Conservation (phyloP, 2,888 invertebrate species). For the Leucoptera coffeella region DNA sequence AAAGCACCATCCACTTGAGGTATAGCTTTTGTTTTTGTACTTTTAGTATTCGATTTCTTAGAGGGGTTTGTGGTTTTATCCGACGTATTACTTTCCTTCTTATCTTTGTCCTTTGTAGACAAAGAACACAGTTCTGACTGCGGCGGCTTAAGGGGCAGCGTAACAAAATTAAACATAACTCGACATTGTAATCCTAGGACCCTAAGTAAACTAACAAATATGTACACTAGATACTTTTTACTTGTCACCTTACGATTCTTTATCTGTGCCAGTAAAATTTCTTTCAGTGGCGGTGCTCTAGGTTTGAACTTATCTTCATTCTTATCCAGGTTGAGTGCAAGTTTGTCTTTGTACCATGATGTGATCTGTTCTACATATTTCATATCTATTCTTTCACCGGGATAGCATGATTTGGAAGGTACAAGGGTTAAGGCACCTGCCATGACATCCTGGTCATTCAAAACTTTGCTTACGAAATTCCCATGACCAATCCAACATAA, state of each 20-base stretch:
- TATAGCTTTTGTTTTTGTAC: slow-evolving; percentile 15
- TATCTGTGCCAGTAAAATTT: slow-evolving; percentile 52
- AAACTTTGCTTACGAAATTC: slow-evolving; percentile 61
- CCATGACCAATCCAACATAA: slow-evolving; percentile 79
- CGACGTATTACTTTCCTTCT: slow-evolving; percentile 1
- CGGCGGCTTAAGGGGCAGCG: slow-evolving; percentile 65
- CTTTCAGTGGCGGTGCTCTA: slow-evolving; percentile 35
- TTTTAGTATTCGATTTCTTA: slow-evolving; percentile 4
- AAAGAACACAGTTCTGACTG: slow-evolving; percentile 58
- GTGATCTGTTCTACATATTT: slow-evolving; percentile 72
- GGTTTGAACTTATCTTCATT: slow-evolving; percentile 43
- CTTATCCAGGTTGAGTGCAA: slow-evolving; percentile 52
- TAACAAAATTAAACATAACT: slow-evolving; percentile 73
- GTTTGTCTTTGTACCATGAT: slow-evolving; percentile 66
- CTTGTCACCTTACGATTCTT: slow-evolving; percentile 54
- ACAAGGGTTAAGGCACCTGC: slow-evolving; percentile 65
- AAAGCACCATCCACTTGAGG: slow-evolving; percentile 53
- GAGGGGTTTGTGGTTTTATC: not conserved
- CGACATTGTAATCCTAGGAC: slow-evolving; percentile 77
- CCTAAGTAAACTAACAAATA: slow-evolving; percentile 72
- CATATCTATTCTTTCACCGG: slow-evolving; percentile 65
- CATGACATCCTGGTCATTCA: slow-evolving; percentile 63
- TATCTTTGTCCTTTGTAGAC: slow-evolving; percentile 31
- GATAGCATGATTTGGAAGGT: slow-evolving; percentile 69
- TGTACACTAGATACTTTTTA: slow-evolving; percentile 64